A percentile compares a stretch with the other conserved stretches of the same genome.
These are phyloP conservation scores for Paguma larvata DNA, from an alignment of 2,797 vertebrate species.

Conservation along the genomic window DNA sequence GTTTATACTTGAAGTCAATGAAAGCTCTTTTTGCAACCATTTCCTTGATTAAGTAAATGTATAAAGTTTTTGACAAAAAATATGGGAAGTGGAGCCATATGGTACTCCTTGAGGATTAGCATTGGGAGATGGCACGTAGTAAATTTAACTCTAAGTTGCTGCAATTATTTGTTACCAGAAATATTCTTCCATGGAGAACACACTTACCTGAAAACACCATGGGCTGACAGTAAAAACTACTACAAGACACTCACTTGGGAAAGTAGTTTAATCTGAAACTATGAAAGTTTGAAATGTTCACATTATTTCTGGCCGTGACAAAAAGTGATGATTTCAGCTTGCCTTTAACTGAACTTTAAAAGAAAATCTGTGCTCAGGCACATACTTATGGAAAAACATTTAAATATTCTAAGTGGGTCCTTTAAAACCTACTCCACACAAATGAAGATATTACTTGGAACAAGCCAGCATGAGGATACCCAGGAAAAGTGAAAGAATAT, in stretches of 20 bases:
- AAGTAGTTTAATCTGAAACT: background rate
- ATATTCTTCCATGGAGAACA: background rate
- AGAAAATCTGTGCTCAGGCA: slow-evolving; percentile 30
- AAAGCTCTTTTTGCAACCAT: slow-evolving; percentile 56
- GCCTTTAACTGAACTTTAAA: slow-evolving; percentile 44
- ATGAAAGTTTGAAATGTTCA: background rate
- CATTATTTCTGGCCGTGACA: background rate
- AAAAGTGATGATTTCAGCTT: slow-evolving; percentile 44
- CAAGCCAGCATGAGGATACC: background rate
- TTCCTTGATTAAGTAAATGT: slow-evolving; percentile 69
- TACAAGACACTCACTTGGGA: background rate
- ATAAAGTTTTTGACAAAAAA: slow-evolving; percentile 63
- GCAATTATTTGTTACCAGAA: background rate
- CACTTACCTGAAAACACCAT: background rate
- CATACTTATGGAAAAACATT: background rate
- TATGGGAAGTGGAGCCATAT: slow-evolving; percentile 60
- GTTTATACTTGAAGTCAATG: slow-evolving; percentile 61
- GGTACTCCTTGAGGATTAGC: slow-evolving; percentile 19
- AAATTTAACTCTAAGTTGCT: background rate
- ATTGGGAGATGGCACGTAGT: background rate
- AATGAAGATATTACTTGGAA: slow-evolving; percentile 23
- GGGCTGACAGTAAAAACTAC: slow-evolving; percentile 52
- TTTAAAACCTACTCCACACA: background rate
- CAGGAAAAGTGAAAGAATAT: background rate
- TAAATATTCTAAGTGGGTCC: slow-evolving; percentile 8